Percentiles rank a stretch among this genome's conserved stretches.
Evolutionary conservation across 1,140 invertebrate species (phyloP).

Genomic region (Euglossa dilemma): DNA sequence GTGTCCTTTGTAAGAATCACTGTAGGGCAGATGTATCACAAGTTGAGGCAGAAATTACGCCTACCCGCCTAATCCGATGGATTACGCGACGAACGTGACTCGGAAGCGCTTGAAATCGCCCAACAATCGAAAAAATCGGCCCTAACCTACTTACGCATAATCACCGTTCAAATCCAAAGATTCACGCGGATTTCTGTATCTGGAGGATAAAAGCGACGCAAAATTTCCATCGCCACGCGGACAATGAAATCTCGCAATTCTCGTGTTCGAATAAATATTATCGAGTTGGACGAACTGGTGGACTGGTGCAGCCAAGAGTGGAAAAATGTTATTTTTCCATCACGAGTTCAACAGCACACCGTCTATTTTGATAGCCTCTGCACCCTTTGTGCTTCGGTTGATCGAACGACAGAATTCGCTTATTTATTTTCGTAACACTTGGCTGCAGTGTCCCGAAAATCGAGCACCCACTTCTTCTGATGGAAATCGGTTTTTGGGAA

Average conservation of each 20-base stretch:
- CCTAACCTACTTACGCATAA: neutral
- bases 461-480: conserved; percentile 61
- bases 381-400: conserved; percentile 58
- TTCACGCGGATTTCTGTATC: neutral
- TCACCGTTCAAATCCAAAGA: neutral
- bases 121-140: conserved; percentile 23
- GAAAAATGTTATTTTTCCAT: conserved; percentile 78
- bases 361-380: conserved; percentile 75
- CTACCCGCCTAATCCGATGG: conserved; percentile 72
- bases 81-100: conserved; percentile 74
- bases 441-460: conserved; percentile 28
- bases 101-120: conserved; percentile 26
- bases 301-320: neutral
- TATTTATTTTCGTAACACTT: conserved; percentile 79
- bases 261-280: neutral
- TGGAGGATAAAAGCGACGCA: too few relatives aligned
- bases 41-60: conserved; percentile 64
- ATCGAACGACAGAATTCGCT: conserved; percentile 67
- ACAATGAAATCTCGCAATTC: conserved; percentile 4
- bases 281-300: neutral
- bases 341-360: conserved; percentile 41
- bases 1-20: conserved; percentile 69
- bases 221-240: neutral
- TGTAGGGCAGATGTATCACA: conserved; percentile 75
- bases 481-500: conserved; percentile 56